These are phyloP conservation scores for Phylloscopus whistleri DNA, from an alignment of 2,113 vertebrate genomes.

Conservation along the genomic window DNA sequence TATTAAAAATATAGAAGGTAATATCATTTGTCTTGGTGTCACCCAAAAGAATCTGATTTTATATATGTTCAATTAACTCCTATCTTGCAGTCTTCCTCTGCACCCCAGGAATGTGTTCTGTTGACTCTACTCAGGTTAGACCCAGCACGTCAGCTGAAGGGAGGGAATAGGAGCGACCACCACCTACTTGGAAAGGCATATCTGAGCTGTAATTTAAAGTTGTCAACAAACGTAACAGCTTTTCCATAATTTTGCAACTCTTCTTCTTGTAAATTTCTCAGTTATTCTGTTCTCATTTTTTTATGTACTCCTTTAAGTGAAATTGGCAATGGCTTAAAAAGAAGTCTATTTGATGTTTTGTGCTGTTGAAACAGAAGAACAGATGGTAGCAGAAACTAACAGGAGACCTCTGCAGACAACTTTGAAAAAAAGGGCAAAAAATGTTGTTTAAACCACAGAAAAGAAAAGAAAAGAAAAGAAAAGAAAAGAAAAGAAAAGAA, in stretches of 20 bases:
- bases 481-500: neutral
- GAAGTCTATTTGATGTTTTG: neutral
- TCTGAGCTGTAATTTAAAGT: conserved; percentile 32
- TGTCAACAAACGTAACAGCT: conserved; percentile 25
- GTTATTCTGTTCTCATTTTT: neutral
- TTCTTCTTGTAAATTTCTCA: neutral
- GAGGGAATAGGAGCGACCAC: neutral
- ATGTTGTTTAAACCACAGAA: neutral
- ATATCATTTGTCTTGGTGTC: neutral
- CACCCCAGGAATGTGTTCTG: neutral
- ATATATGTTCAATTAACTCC: neutral
- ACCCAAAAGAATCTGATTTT: neutral
- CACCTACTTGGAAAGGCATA: neutral
- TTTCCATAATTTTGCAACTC: neutral
- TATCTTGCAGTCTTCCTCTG: neutral
- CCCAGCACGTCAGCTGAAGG: neutral
- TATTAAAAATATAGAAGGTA: neutral
- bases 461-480: neutral
- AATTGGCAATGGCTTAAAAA: conserved; percentile 1
- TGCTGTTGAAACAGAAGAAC: conserved; percentile 14
- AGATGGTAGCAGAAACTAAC: conserved; percentile 18
- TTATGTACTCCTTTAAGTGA: neutral
- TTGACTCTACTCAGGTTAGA: neutral
- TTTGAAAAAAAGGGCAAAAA: neutral
- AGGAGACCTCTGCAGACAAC: neutral